These are phyloP conservation scores for Xenopus tropicalis DNA, from an alignment of 2,113 vertebrate genomes.

Conservation along the genomic window DNA sequence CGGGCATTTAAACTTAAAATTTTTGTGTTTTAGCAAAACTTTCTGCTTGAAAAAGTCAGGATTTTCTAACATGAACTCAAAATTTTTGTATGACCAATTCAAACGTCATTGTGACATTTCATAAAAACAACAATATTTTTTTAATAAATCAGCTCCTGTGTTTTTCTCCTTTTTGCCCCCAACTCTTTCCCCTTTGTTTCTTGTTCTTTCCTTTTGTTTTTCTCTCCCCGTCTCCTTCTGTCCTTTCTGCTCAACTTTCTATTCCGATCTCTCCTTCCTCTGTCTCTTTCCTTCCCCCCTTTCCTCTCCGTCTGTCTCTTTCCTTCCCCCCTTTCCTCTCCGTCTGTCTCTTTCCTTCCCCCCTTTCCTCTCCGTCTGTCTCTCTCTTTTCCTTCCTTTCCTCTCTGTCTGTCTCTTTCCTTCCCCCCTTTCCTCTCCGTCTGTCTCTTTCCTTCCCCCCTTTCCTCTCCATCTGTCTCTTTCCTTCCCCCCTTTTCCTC, in stretches of 20 bases:
- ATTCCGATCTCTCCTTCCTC: background rate
- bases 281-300: background rate
- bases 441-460: background rate
- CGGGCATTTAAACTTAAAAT: too few species aligned
- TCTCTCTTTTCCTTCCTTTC: background rate
- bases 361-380: background rate
- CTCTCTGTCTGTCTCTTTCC: background rate
- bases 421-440: background rate
- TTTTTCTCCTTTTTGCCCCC: background rate
- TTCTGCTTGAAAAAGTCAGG: too few species aligned
- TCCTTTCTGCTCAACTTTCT: background rate
- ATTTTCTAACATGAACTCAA: too few species aligned
- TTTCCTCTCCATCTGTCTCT: background rate
- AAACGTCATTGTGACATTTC: too few species aligned
- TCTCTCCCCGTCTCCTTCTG: background rate
- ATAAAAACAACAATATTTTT: too few species aligned
- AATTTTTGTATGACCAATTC: too few species aligned
- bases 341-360: background rate
- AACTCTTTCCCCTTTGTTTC: background rate
- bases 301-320: background rate
- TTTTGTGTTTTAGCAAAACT: too few species aligned
- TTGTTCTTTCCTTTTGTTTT: background rate
- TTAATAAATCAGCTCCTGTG: background rate
- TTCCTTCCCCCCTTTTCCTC: background rate
- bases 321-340: background rate